Evolutionary conservation across 2,113 vertebrate species (phyloP), one percentile per base, ranked within the genome.

Genomic region (Sakesphorus luctuosus): DNA sequence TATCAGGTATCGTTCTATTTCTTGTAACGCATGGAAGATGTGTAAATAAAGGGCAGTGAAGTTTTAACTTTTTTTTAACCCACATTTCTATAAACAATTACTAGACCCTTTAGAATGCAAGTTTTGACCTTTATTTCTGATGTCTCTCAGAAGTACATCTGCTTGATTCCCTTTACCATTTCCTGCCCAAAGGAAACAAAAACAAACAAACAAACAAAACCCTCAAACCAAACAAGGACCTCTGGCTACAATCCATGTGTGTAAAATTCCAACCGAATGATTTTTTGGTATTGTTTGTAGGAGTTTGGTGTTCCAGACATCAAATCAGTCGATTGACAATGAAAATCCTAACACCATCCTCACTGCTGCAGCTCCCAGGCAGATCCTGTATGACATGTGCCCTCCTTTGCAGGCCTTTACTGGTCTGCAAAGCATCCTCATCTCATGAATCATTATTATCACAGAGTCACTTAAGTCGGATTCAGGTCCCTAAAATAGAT

Each of bases 401-500:
- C 46, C 8, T 26, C 47, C 55, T 88, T 62, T 83, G 61, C 7
- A 86, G 7, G 78, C 53, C n/a, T 79, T 68, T 73, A 79, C 56
- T 58, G 36, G 53, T 36, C 63, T 69, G 68, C 55, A 92, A 73
- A 76, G 38, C 83, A 85, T 31, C 79, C 74, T 79, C 62, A 76
- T 62, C 67, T 90, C 68, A 58, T 33, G 75, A 84, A 90, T 69
- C 67, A 58, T 85, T 83, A 89, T n/a, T 76, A 91, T 91, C 85
- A 91, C 71, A 84, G 33, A 84, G 82, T 47, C 68, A 74, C 76
- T 84, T 90, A 93, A 95, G 74, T 90, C 31, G 65, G 88, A 95
- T 95, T 93, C 92, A 92, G 76, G 71, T 84, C 68, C 92, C 95
- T 77, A 86, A 93, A 97, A 95, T 59, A 96, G 95, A 93, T 47